phyloP scores from a whole-genome alignment of 1,140 invertebrate genomes.

The Drosophila tropicalis region DNA sequence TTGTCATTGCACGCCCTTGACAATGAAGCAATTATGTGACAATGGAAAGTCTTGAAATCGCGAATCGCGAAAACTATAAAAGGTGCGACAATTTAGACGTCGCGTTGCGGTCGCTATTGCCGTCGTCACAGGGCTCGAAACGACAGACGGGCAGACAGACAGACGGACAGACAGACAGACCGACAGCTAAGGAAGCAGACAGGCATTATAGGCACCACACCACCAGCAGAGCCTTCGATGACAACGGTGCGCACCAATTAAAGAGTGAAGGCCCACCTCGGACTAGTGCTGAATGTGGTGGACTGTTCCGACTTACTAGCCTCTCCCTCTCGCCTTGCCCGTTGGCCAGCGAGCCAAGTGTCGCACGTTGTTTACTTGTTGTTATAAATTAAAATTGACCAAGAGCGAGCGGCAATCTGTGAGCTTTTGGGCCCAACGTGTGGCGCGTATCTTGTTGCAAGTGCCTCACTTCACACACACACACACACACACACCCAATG shows the following conservation, averaged over 20 bases:
- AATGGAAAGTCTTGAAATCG: constrained; percentile 13
- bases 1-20: constrained; percentile 7
- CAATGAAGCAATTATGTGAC: not conserved
- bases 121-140: not conserved
- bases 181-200: too few relatives aligned
- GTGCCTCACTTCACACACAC: constrained; percentile 20
- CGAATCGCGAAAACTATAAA: constrained; percentile 37
- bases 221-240: not conserved
- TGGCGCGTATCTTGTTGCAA: constrained; percentile 59
- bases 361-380: constrained; percentile 46
- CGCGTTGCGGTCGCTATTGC: constrained; percentile 1
- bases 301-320: constrained; percentile 12
- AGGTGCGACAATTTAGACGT: constrained; percentile 48
- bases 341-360: constrained; percentile 16
- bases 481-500: too few relatives aligned
- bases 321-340: constrained; percentile 28
- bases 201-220: not conserved
- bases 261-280: constrained; percentile 24
- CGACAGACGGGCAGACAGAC: not conserved
- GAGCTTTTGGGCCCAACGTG: constrained; percentile 38
- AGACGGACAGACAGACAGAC: too few relatives aligned
- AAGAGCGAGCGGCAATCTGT: constrained; percentile 58
- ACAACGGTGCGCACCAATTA: constrained; percentile 45
- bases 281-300: constrained; percentile 7
- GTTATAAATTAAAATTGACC: constrained; percentile 65